A percentile compares a stretch with the other conserved stretches of the same genome.
Conservation (phyloP, 2,113 vertebrate species). For the Dicrurus megarhynchus region DNA sequence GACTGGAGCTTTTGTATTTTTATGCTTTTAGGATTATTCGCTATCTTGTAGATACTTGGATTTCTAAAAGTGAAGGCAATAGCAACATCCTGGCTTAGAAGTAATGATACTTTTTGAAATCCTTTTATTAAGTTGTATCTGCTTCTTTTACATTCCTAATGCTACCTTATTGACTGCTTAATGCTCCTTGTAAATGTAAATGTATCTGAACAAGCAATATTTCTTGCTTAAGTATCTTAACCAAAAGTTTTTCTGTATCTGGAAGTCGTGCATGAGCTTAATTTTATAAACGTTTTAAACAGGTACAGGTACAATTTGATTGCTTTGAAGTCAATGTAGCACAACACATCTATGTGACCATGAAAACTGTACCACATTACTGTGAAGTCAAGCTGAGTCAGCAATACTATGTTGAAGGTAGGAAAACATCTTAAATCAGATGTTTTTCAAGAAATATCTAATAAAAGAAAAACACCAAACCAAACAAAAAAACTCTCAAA, state of each 20-base stretch:
- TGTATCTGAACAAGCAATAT: neutral
- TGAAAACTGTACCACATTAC: constrained; percentile 83
- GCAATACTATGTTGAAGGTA: constrained; percentile 80
- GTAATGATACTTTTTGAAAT: neutral
- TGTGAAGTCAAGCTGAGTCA: constrained; percentile 74
- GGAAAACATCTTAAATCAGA: constrained; percentile 12
- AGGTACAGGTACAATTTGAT: constrained; percentile 83
- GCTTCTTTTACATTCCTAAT: neutral
- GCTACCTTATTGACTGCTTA: neutral
- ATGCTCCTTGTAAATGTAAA: neutral
- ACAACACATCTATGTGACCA: constrained; percentile 76
- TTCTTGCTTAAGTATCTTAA: neutral
- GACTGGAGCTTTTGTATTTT: neutral
- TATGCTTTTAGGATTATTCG: neutral
- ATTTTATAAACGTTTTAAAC: constrained; percentile 20
- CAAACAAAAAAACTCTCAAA: neutral
- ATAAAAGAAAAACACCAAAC: neutral
- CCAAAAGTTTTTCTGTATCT: neutral
- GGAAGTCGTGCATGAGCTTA: neutral
- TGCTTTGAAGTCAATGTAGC: constrained; percentile 76
- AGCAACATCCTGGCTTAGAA: neutral
- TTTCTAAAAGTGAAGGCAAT: neutral
- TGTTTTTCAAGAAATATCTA: neutral
- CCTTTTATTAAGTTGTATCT: neutral
- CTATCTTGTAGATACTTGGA: neutral